phyloP scores from a whole-genome alignment of 2,113 vertebrate genomes.

The Corvus moneduloides region DNA sequence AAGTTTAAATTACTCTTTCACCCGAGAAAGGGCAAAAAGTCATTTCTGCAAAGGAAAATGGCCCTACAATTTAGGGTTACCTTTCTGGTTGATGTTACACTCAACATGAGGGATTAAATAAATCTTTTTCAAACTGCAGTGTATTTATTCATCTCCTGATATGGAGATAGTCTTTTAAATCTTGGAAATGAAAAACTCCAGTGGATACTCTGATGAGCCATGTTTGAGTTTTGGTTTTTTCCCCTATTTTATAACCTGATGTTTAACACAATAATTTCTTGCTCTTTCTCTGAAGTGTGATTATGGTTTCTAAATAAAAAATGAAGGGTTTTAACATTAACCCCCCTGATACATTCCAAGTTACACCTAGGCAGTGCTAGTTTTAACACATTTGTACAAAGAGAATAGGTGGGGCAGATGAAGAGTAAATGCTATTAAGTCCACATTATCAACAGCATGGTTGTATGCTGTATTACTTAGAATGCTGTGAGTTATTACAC shows the following conservation, averaged over 20 bases:
- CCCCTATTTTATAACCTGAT: neutral
- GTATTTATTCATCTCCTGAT: neutral
- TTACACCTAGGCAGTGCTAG: neutral
- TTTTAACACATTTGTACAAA: neutral
- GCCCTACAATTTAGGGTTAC: neutral
- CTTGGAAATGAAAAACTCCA: neutral
- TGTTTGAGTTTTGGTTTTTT: neutral
- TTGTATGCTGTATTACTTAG: neutral
- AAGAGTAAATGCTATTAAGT: neutral
- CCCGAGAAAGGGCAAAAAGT: neutral
- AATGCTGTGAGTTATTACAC: neutral
- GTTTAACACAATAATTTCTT: neutral
- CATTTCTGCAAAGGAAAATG: neutral
- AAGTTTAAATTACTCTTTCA: constrained; percentile 68
- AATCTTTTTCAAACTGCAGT: neutral
- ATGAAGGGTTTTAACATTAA: neutral
- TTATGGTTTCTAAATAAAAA: neutral
- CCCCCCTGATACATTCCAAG: neutral
- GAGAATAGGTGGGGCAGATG: neutral
- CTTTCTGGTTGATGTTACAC: neutral
- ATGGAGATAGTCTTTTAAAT: neutral
- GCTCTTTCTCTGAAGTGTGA: neutral
- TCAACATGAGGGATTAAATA: neutral
- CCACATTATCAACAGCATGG: neutral
- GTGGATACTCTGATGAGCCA: neutral